Evolutionary conservation across 2,888 invertebrate species (phyloP).

Genomic region (Meteorus colon): DNA sequence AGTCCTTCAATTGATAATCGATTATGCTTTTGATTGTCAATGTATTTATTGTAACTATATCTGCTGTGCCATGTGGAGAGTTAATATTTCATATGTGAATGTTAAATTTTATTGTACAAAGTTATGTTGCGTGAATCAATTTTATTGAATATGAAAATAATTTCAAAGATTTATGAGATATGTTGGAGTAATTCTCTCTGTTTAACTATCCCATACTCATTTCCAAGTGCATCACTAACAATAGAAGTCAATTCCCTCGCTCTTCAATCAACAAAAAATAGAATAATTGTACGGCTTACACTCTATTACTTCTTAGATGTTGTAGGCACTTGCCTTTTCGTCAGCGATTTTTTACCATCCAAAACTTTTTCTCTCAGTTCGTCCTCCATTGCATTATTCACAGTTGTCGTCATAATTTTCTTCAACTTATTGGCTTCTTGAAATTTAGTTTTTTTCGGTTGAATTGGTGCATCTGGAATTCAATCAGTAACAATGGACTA

Average conservation of each 20-base stretch:
- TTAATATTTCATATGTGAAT: constrained; percentile 16
- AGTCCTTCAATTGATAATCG: not conserved
- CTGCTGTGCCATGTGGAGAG: constrained; percentile 23
- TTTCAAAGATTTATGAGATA: not conserved
- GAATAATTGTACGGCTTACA: constrained; percentile 41
- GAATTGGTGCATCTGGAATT: constrained; percentile 78
- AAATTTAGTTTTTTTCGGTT: constrained; percentile 78
- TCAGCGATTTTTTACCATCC: constrained; percentile 74
- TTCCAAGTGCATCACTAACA: not conserved
- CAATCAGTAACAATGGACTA: constrained; percentile 38
- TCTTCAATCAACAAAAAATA: constrained; percentile 23
- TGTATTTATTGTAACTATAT: constrained; percentile 31
- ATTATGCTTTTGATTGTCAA: not conserved
- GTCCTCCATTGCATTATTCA: constrained; percentile 81
- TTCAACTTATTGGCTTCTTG: constrained; percentile 80
- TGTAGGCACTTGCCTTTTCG: constrained; percentile 71
- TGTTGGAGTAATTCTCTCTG: not conserved
- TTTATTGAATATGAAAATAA: not conserved
- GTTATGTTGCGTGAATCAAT: constrained; percentile 3
- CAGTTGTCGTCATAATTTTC: constrained; percentile 80
- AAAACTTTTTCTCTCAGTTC: constrained; percentile 78
- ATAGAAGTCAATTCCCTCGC: not conserved
- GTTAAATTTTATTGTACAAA: constrained; percentile 19
- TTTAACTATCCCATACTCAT: not conserved
- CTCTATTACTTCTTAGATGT: constrained; percentile 35